Percentiles rank a stretch among this genome's conserved stretches.
phyloP scores from a whole-genome alignment of 2,888 invertebrate genomes.

The Parnassius mnemosyne region DNA sequence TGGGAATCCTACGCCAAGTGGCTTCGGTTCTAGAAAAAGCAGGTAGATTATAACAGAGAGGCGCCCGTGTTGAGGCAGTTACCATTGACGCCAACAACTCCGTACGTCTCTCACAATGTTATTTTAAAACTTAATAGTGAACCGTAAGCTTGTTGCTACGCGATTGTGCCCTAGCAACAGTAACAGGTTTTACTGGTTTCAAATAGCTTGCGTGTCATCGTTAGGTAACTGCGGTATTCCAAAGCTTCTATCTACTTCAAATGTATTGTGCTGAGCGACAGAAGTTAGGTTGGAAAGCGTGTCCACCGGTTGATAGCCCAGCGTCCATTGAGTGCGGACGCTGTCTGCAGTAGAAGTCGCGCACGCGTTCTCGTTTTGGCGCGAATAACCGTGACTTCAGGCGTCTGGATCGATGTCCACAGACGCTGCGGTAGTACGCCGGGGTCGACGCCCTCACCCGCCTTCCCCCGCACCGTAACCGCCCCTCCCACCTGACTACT shows the following conservation, averaged over 20 bases:
- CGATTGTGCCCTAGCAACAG: constrained; percentile 26
- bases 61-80: constrained; percentile 78
- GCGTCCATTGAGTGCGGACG: constrained; percentile 75
- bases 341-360: constrained; percentile 74
- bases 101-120: constrained; percentile 76
- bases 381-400: constrained; percentile 80
- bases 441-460: constrained; percentile 73
- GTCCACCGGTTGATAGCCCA: constrained; percentile 68
- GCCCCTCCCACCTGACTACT: constrained; percentile 71
- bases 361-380: constrained; percentile 79
- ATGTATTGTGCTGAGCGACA: constrained; percentile 50
- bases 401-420: constrained; percentile 80
- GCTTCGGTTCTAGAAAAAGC: constrained; percentile 76
- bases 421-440: constrained; percentile 80
- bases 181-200: constrained; percentile 25
- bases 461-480: constrained; percentile 42
- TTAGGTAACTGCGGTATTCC: constrained; percentile 21
- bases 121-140: constrained; percentile 7
- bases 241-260: constrained; percentile 10
- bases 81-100: constrained; percentile 76
- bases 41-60: constrained; percentile 71
- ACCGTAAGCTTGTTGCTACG: constrained; percentile 17
- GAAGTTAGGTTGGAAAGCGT: constrained; percentile 61
- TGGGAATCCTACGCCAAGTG: constrained; percentile 71
- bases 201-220: constrained; percentile 27